Evolutionary conservation across 2,888 invertebrate genomes (phyloP), one percentile per base, ranked within the genome.

Genomic region (Orthonychiurus folsomi): DNA sequence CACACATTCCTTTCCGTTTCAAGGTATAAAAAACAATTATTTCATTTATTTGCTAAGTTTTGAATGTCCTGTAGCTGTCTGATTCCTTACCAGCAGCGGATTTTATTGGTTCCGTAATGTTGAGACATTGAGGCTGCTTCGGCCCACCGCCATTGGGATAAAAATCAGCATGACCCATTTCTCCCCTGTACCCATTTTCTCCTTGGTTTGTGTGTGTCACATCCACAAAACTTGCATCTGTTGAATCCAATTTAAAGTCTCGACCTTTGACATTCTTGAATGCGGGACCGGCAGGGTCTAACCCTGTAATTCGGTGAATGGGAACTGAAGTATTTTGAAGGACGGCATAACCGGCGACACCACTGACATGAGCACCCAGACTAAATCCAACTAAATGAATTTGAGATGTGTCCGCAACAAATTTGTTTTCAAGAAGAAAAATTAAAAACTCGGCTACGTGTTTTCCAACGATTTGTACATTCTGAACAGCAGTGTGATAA

Each of bases 81-180:
- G 5, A 24, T 26, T 9, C 12, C 18, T 9, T 56, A 5, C 23
- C 23, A 15, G 20, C 20, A 15, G 20, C 12, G 20, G 20, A 53
- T 9, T 25, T 28, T 2, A 27, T 25, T 26, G 37, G 57, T 47
- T 26, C 20, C 15, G 57, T 25, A 5, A 57, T 15, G 5, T 25
- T 57, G 15, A 20, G 26, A 23, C 57, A 57, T 21, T 21, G n/a
- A 2, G 57, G 57, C 28, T 57, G 57, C 20, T 57, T 27, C 3
- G 57, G 57, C 3, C 57, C 57, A 20, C 57, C 57, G 21, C 57
- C 57, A 57, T 57, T 57, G 2, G 57, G 25, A 47, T 57, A 57
- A 57, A 57, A 57, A 20, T 57, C 57, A 26, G 26, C 57, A 21
- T 57, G 57, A 23, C 57, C 57, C 3, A 57, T n/a, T 5, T 5